phyloP scores from a whole-genome alignment of 2,113 vertebrate species.

The Ameiurus melas region DNA sequence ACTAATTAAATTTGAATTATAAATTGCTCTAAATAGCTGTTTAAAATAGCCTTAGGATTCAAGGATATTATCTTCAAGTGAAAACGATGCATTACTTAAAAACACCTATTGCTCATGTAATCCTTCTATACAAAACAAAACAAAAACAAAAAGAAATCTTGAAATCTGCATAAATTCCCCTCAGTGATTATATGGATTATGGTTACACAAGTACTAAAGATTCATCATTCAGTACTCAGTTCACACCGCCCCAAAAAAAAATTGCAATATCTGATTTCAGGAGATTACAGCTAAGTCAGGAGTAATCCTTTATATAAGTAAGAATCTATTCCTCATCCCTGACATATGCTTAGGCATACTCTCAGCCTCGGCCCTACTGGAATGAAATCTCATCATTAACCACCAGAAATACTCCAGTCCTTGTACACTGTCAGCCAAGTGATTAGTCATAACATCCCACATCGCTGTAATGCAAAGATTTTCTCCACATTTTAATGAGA shows the following conservation, averaged over 20 bases:
- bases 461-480: neutral
- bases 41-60: neutral
- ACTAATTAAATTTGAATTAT: neutral
- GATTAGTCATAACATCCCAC: conserved; percentile 38
- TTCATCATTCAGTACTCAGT: neutral
- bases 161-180: neutral
- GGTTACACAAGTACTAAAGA: neutral
- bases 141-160: neutral
- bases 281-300: conserved; percentile 20
- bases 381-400: conserved; percentile 28
- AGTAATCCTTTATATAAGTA: conserved; percentile 14
- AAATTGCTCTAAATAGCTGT: neutral
- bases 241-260: neutral
- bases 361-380: neutral
- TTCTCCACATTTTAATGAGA: conserved; percentile 7
- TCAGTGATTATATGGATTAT: neutral
- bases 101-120: neutral
- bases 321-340: conserved; percentile 11
- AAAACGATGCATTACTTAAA: neutral
- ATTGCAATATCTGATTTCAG: neutral
- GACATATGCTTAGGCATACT: conserved; percentile 15
- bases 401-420: conserved; percentile 15
- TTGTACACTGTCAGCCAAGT: neutral
- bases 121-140: neutral
- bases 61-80: neutral